Percentiles rank a stretch among this genome's conserved stretches.
Conservation (phyloP, 2,888 invertebrate species). For the Drosophila colorata region DNA sequence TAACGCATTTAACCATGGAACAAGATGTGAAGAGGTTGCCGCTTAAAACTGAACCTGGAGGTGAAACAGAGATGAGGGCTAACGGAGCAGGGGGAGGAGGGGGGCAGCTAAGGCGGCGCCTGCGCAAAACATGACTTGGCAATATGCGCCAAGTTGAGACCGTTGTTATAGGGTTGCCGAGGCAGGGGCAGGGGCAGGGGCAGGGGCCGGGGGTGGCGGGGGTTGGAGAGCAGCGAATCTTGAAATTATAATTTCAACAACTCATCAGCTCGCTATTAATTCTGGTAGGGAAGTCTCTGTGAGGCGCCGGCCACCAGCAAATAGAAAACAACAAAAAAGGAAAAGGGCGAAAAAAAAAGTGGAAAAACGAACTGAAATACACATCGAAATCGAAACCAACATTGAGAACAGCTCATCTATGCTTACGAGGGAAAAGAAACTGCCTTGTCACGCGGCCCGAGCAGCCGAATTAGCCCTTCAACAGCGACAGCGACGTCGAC, state of each 20-base stretch:
- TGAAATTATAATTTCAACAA: constrained; percentile 78
- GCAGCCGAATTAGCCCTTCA: constrained; percentile 37
- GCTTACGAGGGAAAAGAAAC: constrained; percentile 15
- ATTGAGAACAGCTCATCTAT: constrained; percentile 28
- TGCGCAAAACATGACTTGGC: constrained; percentile 60
- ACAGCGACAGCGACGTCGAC: neutral
- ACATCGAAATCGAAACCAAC: constrained; percentile 54
- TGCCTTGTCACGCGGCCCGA: constrained; percentile 55
- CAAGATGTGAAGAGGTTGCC: constrained; percentile 38
- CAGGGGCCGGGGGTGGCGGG: neutral
- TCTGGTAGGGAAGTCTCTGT: constrained; percentile 44
- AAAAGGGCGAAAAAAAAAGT: constrained; percentile 1
- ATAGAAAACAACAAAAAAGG: constrained; percentile 10
- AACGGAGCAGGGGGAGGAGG: constrained; percentile 9
- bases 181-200: neutral
- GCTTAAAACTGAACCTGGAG: constrained; percentile 24
- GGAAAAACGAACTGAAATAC: constrained; percentile 19
- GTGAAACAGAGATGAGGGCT: neutral
- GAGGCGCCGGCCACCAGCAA: constrained; percentile 62
- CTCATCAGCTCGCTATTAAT: constrained; percentile 81
- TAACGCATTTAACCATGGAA: constrained; percentile 74
- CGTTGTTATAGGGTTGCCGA: neutral
- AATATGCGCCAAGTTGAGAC: constrained; percentile 20
- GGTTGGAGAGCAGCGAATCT: constrained; percentile 12
- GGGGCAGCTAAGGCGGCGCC: constrained; percentile 52